Percentiles rank a stretch among this genome's conserved stretches.
Evolutionary conservation across 2,113 vertebrate species (phyloP).

Genomic region (Eonycteris spelaea): DNA sequence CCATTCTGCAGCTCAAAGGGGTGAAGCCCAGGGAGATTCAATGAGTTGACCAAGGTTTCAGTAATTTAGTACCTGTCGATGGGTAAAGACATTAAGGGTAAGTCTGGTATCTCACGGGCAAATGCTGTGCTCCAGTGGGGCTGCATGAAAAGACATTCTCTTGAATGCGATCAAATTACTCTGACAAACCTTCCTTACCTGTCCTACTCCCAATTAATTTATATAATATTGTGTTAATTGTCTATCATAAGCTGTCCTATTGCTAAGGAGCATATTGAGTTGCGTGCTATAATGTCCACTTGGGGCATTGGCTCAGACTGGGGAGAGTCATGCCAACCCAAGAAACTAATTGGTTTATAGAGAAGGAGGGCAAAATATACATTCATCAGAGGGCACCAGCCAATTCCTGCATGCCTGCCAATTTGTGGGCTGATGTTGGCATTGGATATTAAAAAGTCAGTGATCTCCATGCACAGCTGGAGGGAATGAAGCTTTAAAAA

Average conservation of each 20-base stretch:
- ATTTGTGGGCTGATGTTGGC: constrained; percentile 76
- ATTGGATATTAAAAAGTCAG: constrained; percentile 77
- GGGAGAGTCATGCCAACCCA: constrained; percentile 74
- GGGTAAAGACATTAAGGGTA: background rate
- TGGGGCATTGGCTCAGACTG: constrained; percentile 75
- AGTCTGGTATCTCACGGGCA: background rate
- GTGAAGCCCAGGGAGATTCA: background rate
- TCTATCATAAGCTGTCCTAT: constrained; percentile 74
- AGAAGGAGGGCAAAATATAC: constrained; percentile 49
- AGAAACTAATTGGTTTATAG: constrained; percentile 79
- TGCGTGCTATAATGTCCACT: constrained; percentile 66
- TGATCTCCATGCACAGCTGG: constrained; percentile 71
- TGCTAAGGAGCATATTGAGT: constrained; percentile 77
- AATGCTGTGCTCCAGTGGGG: background rate
- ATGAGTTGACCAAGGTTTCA: background rate
- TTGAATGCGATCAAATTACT: background rate
- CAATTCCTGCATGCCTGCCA: constrained; percentile 77
- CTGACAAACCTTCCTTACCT: background rate
- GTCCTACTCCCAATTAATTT: constrained; percentile 66
- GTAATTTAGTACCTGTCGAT: background rate
- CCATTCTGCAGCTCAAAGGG: background rate
- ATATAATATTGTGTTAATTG: constrained; percentile 74
- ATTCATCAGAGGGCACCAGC: constrained; percentile 29
- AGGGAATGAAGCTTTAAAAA: constrained; percentile 62
- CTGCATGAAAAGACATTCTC: background rate